phyloP scores from a whole-genome alignment of 2,888 invertebrate species.

The Philhelius pedissequus region DNA sequence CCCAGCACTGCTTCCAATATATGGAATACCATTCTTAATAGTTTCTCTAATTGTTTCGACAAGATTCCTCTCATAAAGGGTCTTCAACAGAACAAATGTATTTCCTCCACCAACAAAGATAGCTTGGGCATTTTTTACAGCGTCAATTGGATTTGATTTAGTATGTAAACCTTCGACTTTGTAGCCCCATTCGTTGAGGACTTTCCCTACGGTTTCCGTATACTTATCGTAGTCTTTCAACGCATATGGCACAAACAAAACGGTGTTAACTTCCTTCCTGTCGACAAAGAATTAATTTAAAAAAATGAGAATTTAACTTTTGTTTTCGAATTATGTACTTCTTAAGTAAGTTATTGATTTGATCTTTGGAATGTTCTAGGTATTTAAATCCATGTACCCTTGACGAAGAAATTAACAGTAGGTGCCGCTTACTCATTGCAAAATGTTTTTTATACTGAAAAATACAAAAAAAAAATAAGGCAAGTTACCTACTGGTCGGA shows the following conservation, averaged over 20 bases:
- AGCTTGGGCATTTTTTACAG: slow-evolving; percentile 83
- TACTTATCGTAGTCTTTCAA: slow-evolving; percentile 84
- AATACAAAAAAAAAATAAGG: background rate
- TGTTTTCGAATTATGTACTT: slow-evolving; percentile 80
- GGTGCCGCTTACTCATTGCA: slow-evolving; percentile 77
- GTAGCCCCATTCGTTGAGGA: slow-evolving; percentile 84
- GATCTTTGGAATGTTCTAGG: slow-evolving; percentile 84
- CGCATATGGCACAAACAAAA: slow-evolving; percentile 89
- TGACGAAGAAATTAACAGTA: slow-evolving; percentile 85
- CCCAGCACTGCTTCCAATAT: slow-evolving; percentile 90
- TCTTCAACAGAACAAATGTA: slow-evolving; percentile 86
- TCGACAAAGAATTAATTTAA: slow-evolving; percentile 71
- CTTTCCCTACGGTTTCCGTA: slow-evolving; percentile 81
- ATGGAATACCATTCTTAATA: slow-evolving; percentile 83
- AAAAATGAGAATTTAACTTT: background rate
- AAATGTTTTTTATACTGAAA: background rate
- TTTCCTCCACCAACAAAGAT: slow-evolving; percentile 91
- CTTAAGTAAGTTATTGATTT: slow-evolving; percentile 82
- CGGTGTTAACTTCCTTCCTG: slow-evolving; percentile 83
- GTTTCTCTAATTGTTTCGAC: slow-evolving; percentile 82
- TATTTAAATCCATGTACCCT: slow-evolving; percentile 84
- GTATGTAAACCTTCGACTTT: slow-evolving; percentile 84
- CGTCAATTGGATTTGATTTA: slow-evolving; percentile 80
- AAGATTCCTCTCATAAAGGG: slow-evolving; percentile 84
- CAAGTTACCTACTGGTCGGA: background rate